Percentiles rank a stretch among this genome's conserved stretches.
These are phyloP conservation scores for Antheraea assamensis DNA, from an alignment of 2,888 invertebrate genomes.

Conservation along the genomic window DNA sequence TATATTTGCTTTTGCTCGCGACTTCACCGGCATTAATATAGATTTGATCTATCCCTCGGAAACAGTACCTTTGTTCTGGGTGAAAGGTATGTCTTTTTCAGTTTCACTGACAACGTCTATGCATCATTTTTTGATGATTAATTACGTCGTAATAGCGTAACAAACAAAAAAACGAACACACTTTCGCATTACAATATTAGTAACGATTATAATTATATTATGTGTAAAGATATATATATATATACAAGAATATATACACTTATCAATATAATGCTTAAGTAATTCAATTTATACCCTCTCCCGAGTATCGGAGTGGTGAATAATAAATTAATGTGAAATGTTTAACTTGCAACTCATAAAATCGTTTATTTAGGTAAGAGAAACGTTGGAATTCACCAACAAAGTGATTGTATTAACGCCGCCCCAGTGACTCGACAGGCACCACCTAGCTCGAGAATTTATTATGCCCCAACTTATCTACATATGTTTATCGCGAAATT, in stretches of 20 bases:
- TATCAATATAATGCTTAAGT: neutral
- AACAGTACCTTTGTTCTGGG: no score
- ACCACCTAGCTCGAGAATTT: constrained; percentile 60
- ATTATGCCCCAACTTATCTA: constrained; percentile 68
- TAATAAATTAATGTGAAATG: constrained; percentile 26
- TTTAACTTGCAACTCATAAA: constrained; percentile 24
- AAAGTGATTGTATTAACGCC: constrained; percentile 66
- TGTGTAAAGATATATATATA: neutral
- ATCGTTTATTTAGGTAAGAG: constrained; percentile 28
- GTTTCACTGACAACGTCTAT: no score
- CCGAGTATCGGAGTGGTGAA: constrained; percentile 9
- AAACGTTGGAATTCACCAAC: constrained; percentile 51
- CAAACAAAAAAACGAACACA: no score
- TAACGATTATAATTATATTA: no score
- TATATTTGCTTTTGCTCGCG: no score
- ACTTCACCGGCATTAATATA: no score
- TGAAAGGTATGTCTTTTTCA: no score
- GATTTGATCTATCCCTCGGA: no score
- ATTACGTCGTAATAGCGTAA: no score
- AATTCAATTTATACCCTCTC: neutral
- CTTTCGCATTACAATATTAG: no score
- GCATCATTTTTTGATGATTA: no score
- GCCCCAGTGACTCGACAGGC: constrained; percentile 41
- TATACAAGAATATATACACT: neutral
- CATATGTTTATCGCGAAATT: constrained; percentile 75